A percentile compares a stretch with the other conserved stretches of the same genome.
These are phyloP conservation scores for Macroglossus sobrinus DNA, from an alignment of 2,113 vertebrate species.

Conservation along the genomic window DNA sequence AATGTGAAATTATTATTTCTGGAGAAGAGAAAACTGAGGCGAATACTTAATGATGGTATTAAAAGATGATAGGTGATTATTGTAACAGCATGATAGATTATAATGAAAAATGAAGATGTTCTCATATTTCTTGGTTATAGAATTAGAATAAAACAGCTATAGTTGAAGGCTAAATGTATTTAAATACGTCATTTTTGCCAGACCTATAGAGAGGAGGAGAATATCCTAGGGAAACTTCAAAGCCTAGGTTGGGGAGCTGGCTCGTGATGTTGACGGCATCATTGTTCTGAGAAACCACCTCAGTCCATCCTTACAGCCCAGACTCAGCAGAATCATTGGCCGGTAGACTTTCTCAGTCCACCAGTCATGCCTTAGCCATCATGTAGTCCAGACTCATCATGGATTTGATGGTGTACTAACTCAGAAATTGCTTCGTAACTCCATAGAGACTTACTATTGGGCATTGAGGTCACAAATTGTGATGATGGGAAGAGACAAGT, in stretches of 20 bases:
- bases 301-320: neutral
- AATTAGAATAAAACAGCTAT: neutral
- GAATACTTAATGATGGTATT: neutral
- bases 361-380: neutral
- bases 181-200: neutral
- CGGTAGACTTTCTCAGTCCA: neutral
- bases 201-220: neutral
- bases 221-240: neutral
- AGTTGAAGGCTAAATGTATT: neutral
- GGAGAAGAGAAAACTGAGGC: neutral
- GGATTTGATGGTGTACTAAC: neutral
- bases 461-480: neutral
- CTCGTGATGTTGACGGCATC: neutral
- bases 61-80: neutral
- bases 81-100: neutral
- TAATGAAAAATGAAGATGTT: slow-evolving; percentile 22
- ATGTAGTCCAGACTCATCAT: neutral
- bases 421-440: neutral
- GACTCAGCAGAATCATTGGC: neutral
- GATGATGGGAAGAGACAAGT: neutral
- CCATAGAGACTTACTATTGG: neutral
- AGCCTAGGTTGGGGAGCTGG: neutral
- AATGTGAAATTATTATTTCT: neutral
- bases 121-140: neutral
- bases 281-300: neutral